A percentile compares a stretch with the other conserved stretches of the same genome.
Evolutionary conservation across 2,113 vertebrate genomes (phyloP).

Genomic region (Herpailurus yagouaroundi): DNA sequence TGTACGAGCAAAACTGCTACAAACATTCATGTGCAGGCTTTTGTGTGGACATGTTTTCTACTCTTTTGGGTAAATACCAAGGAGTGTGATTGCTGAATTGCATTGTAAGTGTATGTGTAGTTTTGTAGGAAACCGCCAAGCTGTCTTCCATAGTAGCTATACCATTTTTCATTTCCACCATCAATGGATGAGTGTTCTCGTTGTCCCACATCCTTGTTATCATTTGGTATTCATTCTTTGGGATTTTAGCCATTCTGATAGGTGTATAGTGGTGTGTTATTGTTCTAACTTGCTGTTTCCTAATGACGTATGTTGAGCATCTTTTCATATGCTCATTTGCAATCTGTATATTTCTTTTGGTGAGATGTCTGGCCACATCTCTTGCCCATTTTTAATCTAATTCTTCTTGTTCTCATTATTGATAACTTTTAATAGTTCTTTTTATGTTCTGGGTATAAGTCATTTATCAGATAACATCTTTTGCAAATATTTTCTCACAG

Average conservation of each 20-base stretch:
- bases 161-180: not conserved
- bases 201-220: not conserved
- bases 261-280: not conserved
- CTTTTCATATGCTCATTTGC: not conserved
- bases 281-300: not conserved
- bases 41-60: not conserved
- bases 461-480: not conserved
- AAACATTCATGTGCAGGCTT: not conserved
- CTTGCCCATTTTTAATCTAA: not conserved
- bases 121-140: not conserved
- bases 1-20: not conserved
- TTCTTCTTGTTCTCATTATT: not conserved
- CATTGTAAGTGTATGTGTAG: not conserved
- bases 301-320: not conserved
- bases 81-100: not conserved
- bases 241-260: not conserved
- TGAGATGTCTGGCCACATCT: not conserved
- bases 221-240: not conserved
- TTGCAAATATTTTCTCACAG: not conserved
- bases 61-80: not conserved
- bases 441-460: not conserved
- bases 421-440: not conserved
- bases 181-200: not conserved
- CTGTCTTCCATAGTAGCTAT: not conserved
- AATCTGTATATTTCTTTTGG: not conserved